Evolutionary conservation across 2,888 invertebrate species (phyloP).

Genomic region (Tetanocera ferruginea): DNA sequence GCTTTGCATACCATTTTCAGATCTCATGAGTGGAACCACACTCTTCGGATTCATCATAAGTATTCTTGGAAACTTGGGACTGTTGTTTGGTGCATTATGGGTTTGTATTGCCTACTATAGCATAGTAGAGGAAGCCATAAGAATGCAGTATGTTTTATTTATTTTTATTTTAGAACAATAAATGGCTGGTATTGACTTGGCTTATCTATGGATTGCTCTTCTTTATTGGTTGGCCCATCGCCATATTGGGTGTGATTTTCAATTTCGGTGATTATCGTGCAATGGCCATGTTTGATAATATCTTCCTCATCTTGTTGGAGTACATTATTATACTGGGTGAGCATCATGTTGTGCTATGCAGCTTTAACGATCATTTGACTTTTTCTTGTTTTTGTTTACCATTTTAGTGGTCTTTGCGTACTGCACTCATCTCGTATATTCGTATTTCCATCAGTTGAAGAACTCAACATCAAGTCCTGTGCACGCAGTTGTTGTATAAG

Average conservation of each 20-base stretch:
- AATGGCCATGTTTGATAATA: constrained; percentile 46
- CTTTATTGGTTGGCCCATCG: constrained; percentile 57
- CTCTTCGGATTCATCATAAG: constrained; percentile 51
- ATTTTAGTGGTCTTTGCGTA: constrained; percentile 46
- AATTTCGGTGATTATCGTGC: constrained; percentile 58
- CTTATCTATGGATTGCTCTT: constrained; percentile 52
- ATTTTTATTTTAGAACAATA: constrained; percentile 49
- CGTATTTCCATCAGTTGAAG: constrained; percentile 54
- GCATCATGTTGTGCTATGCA: constrained; percentile 9
- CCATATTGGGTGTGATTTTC: constrained; percentile 57
- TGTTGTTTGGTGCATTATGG: constrained; percentile 54
- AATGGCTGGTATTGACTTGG: constrained; percentile 53
- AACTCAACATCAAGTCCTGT: constrained; percentile 51
- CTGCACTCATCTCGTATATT: constrained; percentile 57
- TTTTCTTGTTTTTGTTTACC: background rate
- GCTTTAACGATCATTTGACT: background rate
- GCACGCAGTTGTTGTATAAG: constrained; percentile 54
- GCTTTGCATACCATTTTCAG: constrained; percentile 49
- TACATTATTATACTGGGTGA: constrained; percentile 53
- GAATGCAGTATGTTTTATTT: background rate
- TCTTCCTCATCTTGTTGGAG: constrained; percentile 51
- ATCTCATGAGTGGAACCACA: constrained; percentile 32
- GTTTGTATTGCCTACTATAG: constrained; percentile 46
- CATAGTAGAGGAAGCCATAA: background rate
- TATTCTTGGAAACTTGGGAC: constrained; percentile 51